Evolutionary conservation across 2,113 vertebrate species (phyloP).

Genomic region (Suricata suricatta): DNA sequence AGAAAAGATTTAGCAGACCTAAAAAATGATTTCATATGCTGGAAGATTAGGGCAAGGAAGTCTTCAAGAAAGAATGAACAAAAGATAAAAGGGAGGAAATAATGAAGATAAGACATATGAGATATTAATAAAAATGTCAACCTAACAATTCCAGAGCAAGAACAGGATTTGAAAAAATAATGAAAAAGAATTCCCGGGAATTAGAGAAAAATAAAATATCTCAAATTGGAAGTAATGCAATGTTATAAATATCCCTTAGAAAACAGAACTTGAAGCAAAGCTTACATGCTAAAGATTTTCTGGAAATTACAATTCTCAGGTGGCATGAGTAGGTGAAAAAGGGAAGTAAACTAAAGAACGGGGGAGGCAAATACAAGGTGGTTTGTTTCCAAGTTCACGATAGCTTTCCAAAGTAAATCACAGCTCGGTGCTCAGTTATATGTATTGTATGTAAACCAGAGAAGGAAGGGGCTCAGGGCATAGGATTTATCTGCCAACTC

Average conservation of each 20-base stretch:
- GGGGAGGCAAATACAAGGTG: background rate
- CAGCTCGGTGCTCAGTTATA: background rate
- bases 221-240: background rate
- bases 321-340: background rate
- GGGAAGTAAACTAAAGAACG: background rate
- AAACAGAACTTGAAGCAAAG: background rate
- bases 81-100: background rate
- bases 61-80: background rate
- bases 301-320: background rate
- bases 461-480: background rate
- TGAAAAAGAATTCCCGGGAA: background rate
- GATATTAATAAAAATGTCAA: slow-evolving; percentile 3
- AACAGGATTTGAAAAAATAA: background rate
- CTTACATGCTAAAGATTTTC: background rate
- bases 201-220: background rate
- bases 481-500: background rate
- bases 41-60: background rate
- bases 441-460: background rate
- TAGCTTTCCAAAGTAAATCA: background rate
- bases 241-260: background rate
- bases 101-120: background rate
- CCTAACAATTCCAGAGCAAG: background rate
- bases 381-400: background rate
- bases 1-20: background rate
- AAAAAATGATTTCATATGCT: background rate